A percentile compares a stretch with the other conserved stretches of the same genome.
Evolutionary conservation across 2,797 vertebrate species (phyloP).

Genomic region (Epinephelus coioides): DNA sequence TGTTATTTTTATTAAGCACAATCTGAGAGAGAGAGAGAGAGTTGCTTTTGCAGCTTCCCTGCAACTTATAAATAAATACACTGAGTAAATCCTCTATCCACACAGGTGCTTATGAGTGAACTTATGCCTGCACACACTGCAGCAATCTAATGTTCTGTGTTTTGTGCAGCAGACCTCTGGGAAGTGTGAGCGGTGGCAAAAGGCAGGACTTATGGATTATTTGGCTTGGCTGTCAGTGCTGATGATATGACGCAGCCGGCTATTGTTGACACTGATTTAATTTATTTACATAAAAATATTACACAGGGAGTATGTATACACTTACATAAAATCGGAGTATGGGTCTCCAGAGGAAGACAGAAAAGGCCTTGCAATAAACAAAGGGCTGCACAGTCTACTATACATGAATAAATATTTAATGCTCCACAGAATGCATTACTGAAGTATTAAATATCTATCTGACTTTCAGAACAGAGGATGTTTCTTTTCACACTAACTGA

Average conservation of each 20-base stretch:
- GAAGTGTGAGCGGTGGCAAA: conserved; percentile 18
- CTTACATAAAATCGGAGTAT: conserved; percentile 12
- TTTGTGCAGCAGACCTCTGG: conserved; percentile 28
- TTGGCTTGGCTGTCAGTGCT: conserved; percentile 20
- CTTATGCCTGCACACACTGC: conserved; percentile 13
- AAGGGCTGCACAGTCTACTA: conserved; percentile 9
- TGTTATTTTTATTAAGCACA: conserved; percentile 8
- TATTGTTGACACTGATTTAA: conserved; percentile 30
- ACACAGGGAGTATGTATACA: conserved; percentile 12
- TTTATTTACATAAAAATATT: conserved; percentile 31
- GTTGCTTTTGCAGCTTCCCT: conserved; percentile 41
- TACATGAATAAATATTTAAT: conserved; percentile 45
- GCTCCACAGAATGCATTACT: conserved; percentile 1
- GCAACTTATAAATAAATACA: conserved; percentile 28
- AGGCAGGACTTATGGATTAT: conserved; percentile 19
- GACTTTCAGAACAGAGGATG: conserved; percentile 22
- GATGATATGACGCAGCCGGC: conserved; percentile 35
- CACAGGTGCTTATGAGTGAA: conserved; percentile 26
- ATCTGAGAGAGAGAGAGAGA: neutral
- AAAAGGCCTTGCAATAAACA: conserved; percentile 22
- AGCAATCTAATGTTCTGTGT: conserved; percentile 27
- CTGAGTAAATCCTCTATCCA: conserved; percentile 36
- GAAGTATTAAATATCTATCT: conserved; percentile 5
- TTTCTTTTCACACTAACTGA: conserved; percentile 4
- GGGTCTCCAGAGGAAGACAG: conserved; percentile 12